phyloP scores from a whole-genome alignment of 2,888 invertebrate genomes.

The Clistopyga incitator region DNA sequence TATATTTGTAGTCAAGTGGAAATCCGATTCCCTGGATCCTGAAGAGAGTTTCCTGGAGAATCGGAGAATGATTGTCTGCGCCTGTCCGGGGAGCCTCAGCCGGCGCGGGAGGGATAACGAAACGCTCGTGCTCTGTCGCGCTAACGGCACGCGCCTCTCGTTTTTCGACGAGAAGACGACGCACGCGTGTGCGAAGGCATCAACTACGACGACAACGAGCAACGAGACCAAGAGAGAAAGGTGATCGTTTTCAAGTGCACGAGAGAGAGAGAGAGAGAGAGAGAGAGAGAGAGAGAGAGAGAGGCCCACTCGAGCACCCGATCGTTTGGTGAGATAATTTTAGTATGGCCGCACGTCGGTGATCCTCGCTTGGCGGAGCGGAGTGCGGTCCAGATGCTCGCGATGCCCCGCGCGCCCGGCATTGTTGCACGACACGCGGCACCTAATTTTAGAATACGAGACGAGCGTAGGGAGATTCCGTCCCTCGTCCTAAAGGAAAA shows the following conservation, averaged over 20 bases:
- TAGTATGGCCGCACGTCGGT: constrained; percentile 70
- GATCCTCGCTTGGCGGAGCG: constrained; percentile 49
- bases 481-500: constrained; percentile 56
- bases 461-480: constrained; percentile 22
- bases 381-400: constrained; percentile 79
- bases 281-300: constrained; percentile 4
- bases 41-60: constrained; percentile 18
- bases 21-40: constrained; percentile 36
- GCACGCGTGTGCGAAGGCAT: constrained; percentile 42
- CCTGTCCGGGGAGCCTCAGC: constrained; percentile 43
- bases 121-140: constrained; percentile 18
- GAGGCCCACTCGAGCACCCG: constrained; percentile 67
- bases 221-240: constrained; percentile 8
- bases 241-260: neutral
- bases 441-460: constrained; percentile 70
- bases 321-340: constrained; percentile 79
- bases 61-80: constrained; percentile 25
- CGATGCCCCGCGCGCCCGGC: constrained; percentile 70
- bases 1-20: constrained; percentile 17
- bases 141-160: constrained; percentile 45
- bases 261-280: constrained; percentile 24
- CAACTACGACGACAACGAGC: constrained; percentile 37
- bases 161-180: constrained; percentile 34
- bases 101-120: constrained; percentile 32
- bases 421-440: constrained; percentile 72